Conservation (phyloP, 1,140 invertebrate genomes). For the Drosophila bifasciata region DNA sequence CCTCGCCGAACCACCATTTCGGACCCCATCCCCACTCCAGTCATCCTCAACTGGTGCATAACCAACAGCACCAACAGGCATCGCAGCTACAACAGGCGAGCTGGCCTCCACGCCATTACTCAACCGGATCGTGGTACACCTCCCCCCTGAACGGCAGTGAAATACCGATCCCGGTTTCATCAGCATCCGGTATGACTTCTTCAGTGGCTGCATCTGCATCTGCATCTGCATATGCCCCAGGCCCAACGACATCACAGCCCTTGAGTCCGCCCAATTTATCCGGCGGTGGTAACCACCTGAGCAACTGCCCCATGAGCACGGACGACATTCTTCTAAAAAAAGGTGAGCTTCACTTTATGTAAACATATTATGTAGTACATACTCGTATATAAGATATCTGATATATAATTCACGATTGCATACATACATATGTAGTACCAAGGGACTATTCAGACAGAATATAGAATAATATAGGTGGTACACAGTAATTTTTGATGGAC, state of each 20-base stretch:
- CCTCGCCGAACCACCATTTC: conserved; percentile 47
- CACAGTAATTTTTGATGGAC: neutral
- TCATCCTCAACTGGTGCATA: conserved; percentile 37
- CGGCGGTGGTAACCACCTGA: conserved; percentile 25
- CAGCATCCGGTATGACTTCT: conserved; percentile 30
- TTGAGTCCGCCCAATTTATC: conserved; percentile 50
- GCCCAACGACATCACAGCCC: conserved; percentile 38
- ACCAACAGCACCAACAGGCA: conserved; percentile 34
- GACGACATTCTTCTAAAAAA: conserved; percentile 76
- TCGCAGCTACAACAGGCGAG: conserved; percentile 43
- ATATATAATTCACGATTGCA: no score
- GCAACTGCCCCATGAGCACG: conserved; percentile 39
- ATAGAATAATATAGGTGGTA: neutral
- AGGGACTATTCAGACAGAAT: no score
- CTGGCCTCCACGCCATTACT: conserved; percentile 71
- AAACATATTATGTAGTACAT: neutral
- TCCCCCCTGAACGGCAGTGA: conserved; percentile 49
- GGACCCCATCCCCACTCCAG: conserved; percentile 27
- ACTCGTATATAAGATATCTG: no score
- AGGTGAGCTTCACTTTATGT: conserved; percentile 45
- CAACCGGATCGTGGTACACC: conserved; percentile 75
- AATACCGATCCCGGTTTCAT: conserved; percentile 16
- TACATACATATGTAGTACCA: no score
- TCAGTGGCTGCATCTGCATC: conserved; percentile 24
- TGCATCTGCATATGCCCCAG: conserved; percentile 32